Base-by-base conservation (phyloP, 1,140 invertebrate genomes). In the Medauroidea extradentata region DNA sequence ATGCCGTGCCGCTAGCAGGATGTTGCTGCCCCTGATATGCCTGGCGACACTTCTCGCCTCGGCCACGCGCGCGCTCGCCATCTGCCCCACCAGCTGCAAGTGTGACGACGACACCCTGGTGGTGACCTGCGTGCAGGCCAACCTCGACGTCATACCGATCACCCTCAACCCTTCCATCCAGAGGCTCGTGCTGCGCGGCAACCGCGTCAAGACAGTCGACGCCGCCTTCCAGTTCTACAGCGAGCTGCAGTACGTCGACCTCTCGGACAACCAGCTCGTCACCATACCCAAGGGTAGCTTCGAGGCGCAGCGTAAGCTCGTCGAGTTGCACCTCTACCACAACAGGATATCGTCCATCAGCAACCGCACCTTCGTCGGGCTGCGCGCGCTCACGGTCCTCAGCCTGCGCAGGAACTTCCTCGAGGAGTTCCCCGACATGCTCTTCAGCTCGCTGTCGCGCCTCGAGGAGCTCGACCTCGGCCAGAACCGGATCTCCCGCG, bases 81-180 rank as follows among this genome's bases (percentile, higher is more conserved):
- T 83, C 63, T 94, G 91, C 72, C 91, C 91, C 1, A 83, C 71
- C 57, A 86, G 85, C 53, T 94, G 92, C 72, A 83, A 78, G 69
- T 94, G 92, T 75, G 89, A 95, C 73, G 92, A 96, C 67, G 89
- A 93, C 51, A 91, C 85, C 0, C 82, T 93, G 51, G 85, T 90
- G n/a, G 93, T 94, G 0, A 84, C 86, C 49, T 95, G 93, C 72
- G 83, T 90, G 62, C 85, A 86, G 67, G 90, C 88, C 63, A 89
- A 87, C 59, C 77, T 95, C 41, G 91, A 94, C 74, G 89, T 93
- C 14, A 85, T 95, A 43, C 93, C 93, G 38, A 94, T 95, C 63
- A 90, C 92, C 1, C 78, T 96, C 42, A 96, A 95, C 75, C 93
- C 93, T 2, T 88, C 87, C 63, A 90, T 94, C 53, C 88, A 91